Evolutionary conservation across 2,888 invertebrate species (phyloP), one percentile per base, ranked within the genome.

Genomic region (Aspidapion aeneum): DNA sequence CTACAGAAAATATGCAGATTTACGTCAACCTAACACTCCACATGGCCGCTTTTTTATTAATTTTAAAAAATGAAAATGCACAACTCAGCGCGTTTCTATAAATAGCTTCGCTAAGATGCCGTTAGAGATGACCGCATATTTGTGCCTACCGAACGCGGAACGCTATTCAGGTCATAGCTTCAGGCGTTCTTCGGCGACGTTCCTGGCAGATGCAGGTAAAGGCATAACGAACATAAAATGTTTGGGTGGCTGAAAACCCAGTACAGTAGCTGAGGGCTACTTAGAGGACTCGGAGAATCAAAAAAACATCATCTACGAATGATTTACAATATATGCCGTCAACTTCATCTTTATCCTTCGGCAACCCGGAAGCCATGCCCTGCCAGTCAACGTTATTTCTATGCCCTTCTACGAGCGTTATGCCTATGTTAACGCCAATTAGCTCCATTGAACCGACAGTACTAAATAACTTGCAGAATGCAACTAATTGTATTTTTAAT

Each of bases 161-260:
- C 57, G 57, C 21, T 57, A 57, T 21, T 21, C 57, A 57, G 57
- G 57, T 3, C 57, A 57, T 16, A 35, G 21, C 17, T 21, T 21
- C 22, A 57, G 21, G 21, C 2, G 57, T 21, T 21, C 21, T 9
- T 20, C 21, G 2, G 57, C 21, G 35, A 57, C 21, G 21, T 57
- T 57, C 18, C 22, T 21, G 21, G 57, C 9, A 20, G 57, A 57
- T 57, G 19, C 57, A 21, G 57, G 57, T 21, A 21, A 57, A 57
- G 57, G n/a, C 16, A 57, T 57, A 5, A 57, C 17, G 1, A 57
- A 21, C 57, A 57, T 57, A 57, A 57, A 57, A 57, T 16, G 9
- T 1, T 16, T 21, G 2, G 57, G 57, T 21, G 20, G 21, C 16
- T 57, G 21, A 17, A 57, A 57, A 17, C 16, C 7, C 20, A 57